Evolutionary conservation across 1,140 invertebrate genomes (phyloP).

Genomic region (Lasioglossum albipes): DNA sequence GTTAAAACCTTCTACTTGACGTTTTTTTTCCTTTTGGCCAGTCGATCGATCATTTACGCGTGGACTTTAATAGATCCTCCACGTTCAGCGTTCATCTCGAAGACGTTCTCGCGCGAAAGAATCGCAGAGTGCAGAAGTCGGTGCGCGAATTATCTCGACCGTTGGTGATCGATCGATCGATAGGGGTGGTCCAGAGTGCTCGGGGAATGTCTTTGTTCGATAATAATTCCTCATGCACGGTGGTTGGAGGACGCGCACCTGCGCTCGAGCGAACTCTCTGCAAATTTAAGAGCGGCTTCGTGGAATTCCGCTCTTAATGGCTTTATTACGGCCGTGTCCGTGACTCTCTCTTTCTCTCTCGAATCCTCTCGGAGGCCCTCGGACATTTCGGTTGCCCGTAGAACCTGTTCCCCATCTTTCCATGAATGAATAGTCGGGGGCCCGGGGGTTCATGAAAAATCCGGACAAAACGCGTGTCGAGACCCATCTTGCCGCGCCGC

Average conservation of each 20-base stretch:
- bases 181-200: neutral
- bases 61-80: neutral
- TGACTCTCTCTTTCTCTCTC: too few species aligned
- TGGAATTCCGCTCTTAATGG: constrained; percentile 46
- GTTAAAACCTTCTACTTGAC: too few species aligned
- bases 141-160: neutral
- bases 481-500: too few species aligned
- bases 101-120: neutral
- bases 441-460: constrained; percentile 21
- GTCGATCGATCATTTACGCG: neutral
- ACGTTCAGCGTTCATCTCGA: neutral
- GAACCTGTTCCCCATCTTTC: constrained; percentile 40
- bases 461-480: neutral
- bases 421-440: constrained; percentile 38
- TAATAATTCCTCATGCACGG: constrained; percentile 4
- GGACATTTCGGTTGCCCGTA: constrained; percentile 22
- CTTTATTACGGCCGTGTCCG: constrained; percentile 30
- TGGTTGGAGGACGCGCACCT: neutral
- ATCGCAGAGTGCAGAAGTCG: neutral
- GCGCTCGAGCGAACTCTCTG: neutral
- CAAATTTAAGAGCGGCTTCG: constrained; percentile 40
- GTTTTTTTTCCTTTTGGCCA: neutral
- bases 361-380: too few species aligned
- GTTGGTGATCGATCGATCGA: neutral
- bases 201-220: neutral